phyloP scores from a whole-genome alignment of 1,140 invertebrate genomes.

The Akabosia matsudoensis region DNA sequence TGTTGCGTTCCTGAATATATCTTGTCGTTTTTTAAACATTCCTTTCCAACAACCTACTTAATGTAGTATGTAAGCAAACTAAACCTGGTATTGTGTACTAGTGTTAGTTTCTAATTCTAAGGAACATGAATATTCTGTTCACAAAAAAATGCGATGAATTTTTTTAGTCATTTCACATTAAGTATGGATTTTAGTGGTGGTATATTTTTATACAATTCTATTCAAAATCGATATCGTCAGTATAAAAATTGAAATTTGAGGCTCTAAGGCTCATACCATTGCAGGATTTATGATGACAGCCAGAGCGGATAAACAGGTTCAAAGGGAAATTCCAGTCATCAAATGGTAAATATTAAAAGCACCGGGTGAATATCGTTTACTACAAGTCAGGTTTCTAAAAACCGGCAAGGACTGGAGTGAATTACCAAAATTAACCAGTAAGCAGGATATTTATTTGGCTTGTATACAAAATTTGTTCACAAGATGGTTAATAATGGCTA shows the following conservation, averaged over 20 bases:
- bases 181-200: too few relatives aligned
- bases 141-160: too few relatives aligned
- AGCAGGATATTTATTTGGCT: background rate
- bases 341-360: slow-evolving; percentile 16
- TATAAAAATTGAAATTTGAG: background rate
- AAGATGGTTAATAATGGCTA: too few relatives aligned
- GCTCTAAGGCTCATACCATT: slow-evolving; percentile 5
- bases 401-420: background rate
- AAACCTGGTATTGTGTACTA: too few relatives aligned
- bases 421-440: background rate
- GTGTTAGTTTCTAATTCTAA: too few relatives aligned
- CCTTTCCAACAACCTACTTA: too few relatives aligned
- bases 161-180: too few relatives aligned
- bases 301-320: slow-evolving; percentile 1
- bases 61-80: too few relatives aligned
- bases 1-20: too few relatives aligned
- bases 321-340: background rate
- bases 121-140: too few relatives aligned
- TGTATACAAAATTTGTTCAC: background rate
- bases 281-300: slow-evolving; percentile 9
- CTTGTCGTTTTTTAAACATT: too few relatives aligned
- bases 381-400: background rate
- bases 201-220: background rate
- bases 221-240: background rate
- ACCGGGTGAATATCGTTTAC: background rate